phyloP scores from a whole-genome alignment of 2,797 vertebrate species.

The Argyrosomus regius region DNA sequence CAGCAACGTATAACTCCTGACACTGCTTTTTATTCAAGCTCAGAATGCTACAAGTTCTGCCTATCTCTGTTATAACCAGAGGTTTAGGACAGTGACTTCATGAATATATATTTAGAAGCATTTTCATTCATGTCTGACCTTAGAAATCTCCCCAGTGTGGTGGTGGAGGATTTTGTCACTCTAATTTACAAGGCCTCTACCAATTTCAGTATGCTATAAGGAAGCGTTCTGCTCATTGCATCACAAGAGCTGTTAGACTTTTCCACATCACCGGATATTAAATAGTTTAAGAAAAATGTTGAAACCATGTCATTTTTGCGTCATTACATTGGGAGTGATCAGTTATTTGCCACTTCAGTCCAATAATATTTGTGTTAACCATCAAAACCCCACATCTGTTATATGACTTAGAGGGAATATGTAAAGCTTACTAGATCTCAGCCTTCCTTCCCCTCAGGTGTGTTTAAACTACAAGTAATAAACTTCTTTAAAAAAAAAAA shows the following conservation, averaged over 20 bases:
- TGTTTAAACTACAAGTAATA: too few relatives aligned
- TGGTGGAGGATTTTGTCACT: neutral
- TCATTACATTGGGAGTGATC: neutral
- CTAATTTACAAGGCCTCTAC: neutral
- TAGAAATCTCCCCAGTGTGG: neutral
- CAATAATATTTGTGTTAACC: neutral
- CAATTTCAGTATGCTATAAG: slow-evolving; percentile 4
- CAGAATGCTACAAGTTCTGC: neutral
- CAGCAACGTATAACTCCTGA: slow-evolving; percentile 1
- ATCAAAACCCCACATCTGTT: neutral
- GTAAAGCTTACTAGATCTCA: too few relatives aligned
- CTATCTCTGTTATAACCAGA: neutral
- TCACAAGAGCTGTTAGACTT: slow-evolving; percentile 5
- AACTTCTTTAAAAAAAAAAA: too few relatives aligned
- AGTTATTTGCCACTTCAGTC: neutral
- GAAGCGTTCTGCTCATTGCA: neutral
- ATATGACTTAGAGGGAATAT: neutral
- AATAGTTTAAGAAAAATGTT: neutral
- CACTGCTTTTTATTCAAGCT: slow-evolving; percentile 1
- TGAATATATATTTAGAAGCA: neutral
- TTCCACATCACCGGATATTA: neutral
- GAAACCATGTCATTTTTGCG: neutral
- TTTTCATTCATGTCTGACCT: neutral
- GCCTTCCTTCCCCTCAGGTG: neutral
- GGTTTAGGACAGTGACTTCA: neutral